phyloP scores from a whole-genome alignment of 2,797 vertebrate species.

The Characodon lateralis region DNA sequence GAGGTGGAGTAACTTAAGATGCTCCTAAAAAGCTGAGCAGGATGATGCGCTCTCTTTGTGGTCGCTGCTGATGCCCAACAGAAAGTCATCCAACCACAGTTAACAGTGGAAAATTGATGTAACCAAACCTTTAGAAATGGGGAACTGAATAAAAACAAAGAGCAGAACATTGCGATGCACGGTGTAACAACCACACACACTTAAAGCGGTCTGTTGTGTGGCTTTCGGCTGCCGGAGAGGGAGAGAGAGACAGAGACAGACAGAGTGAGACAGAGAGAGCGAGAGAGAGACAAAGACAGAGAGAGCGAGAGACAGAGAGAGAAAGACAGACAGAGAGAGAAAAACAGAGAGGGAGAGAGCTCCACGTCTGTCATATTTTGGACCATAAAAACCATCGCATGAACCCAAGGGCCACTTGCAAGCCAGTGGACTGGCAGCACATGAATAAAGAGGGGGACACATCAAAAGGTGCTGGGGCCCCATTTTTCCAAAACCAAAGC shows the following conservation, averaged over 20 bases:
- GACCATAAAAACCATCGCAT: constrained; percentile 47
- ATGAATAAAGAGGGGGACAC: constrained; percentile 62
- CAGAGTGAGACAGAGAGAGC: too few species aligned
- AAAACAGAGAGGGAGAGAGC: constrained; percentile 2
- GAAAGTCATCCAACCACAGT: constrained; percentile 25
- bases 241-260: neutral
- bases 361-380: constrained; percentile 53
- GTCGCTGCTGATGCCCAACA: constrained; percentile 37
- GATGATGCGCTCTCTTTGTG: constrained; percentile 30
- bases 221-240: constrained; percentile 27
- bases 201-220: constrained; percentile 10
- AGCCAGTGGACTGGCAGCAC: constrained; percentile 62
- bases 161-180: constrained; percentile 22
- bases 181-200: neutral
- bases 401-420: constrained; percentile 34
- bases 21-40: constrained; percentile 58
- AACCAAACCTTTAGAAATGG: constrained; percentile 24
- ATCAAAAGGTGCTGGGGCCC: constrained; percentile 65
- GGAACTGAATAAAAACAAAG: constrained; percentile 24
- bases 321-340: neutral
- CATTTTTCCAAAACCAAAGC: constrained; percentile 40
- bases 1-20: constrained; percentile 31
- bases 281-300: too few species aligned
- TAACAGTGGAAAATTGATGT: constrained; percentile 21
- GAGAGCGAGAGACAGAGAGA: too few species aligned